A percentile compares a stretch with the other conserved stretches of the same genome.
Conservation (phyloP, 2,113 vertebrate species). For the Gobiocypris rarus region DNA sequence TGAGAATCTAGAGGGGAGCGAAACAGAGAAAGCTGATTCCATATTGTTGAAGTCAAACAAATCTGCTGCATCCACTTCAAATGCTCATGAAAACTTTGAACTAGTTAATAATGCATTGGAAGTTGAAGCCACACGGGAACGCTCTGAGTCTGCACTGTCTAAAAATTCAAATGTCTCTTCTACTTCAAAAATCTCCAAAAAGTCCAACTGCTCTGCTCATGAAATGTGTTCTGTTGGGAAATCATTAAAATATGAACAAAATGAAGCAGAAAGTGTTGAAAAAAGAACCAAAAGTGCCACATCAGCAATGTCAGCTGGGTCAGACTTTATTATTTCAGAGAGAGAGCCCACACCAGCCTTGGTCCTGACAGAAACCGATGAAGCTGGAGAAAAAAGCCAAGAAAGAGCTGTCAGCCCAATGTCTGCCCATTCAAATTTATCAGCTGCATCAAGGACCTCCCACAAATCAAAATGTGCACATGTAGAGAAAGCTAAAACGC, state of each 20-base stretch:
- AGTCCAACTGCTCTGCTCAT: constrained; percentile 20
- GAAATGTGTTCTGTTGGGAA: constrained; percentile 5
- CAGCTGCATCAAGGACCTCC: constrained; percentile 43
- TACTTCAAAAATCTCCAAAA: constrained; percentile 35
- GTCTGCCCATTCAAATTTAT: constrained; percentile 31
- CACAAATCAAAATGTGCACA: constrained; percentile 19
- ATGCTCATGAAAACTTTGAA: constrained; percentile 14
- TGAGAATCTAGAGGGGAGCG: constrained; percentile 32
- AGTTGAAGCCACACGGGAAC: background rate
- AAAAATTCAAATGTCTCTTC: constrained; percentile 23
- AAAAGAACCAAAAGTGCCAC: constrained; percentile 26
- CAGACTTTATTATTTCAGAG: constrained; percentile 20
- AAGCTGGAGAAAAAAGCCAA: constrained; percentile 23
- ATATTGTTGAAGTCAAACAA: constrained; percentile 42
- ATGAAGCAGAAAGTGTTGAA: constrained; percentile 16
- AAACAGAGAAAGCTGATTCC: constrained; percentile 31
- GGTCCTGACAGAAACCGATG: constrained; percentile 17
- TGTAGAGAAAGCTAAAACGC: background rate
- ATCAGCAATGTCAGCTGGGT: constrained; percentile 9
- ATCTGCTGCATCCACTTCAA: constrained; percentile 45
- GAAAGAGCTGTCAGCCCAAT: constrained; percentile 42
- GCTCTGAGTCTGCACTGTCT: constrained; percentile 32
- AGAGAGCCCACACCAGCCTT: background rate
- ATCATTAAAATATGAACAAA: constrained; percentile 25
- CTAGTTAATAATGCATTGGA: constrained; percentile 25